A percentile compares a stretch with the other conserved stretches of the same genome.
phyloP scores from a whole-genome alignment of 2,113 vertebrate species.

The Leucopsar rothschildi region DNA sequence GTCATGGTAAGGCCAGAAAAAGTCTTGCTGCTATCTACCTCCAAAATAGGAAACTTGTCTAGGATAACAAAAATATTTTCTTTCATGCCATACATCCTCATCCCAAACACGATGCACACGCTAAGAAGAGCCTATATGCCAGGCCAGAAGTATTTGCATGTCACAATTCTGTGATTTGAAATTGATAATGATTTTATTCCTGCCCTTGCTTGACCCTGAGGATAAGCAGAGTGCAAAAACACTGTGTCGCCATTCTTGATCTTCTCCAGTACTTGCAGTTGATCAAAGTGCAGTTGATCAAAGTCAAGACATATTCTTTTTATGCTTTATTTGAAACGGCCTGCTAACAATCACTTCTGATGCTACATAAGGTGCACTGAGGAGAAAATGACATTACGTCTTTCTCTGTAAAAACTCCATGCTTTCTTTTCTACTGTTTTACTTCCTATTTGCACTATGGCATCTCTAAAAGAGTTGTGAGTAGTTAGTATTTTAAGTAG shows the following conservation, averaged over 20 bases:
- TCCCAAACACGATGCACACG: background rate
- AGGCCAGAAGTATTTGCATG: background rate
- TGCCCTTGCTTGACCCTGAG: background rate
- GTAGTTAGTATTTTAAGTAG: background rate
- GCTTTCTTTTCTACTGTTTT: background rate
- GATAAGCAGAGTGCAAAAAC: background rate
- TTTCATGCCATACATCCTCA: background rate
- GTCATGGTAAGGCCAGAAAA: background rate
- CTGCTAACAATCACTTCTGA: background rate
- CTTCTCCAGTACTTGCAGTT: background rate
- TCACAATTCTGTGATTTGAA: background rate
- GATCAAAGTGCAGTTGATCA: conserved; percentile 51
- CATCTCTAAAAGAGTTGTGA: background rate
- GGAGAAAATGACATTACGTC: background rate
- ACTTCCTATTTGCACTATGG: background rate
- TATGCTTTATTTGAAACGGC: background rate
- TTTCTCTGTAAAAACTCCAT: background rate
- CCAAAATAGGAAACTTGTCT: background rate
- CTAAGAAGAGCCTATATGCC: background rate
- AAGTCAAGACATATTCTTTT: background rate
- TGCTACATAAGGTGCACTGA: background rate
- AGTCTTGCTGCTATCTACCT: background rate
- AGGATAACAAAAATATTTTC: background rate
- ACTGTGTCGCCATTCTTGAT: background rate
- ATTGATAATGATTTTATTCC: background rate